Evolutionary conservation across 1,140 invertebrate species (phyloP), one percentile per base, ranked within the genome.

Genomic region (Aphaenogaster floridana): DNA sequence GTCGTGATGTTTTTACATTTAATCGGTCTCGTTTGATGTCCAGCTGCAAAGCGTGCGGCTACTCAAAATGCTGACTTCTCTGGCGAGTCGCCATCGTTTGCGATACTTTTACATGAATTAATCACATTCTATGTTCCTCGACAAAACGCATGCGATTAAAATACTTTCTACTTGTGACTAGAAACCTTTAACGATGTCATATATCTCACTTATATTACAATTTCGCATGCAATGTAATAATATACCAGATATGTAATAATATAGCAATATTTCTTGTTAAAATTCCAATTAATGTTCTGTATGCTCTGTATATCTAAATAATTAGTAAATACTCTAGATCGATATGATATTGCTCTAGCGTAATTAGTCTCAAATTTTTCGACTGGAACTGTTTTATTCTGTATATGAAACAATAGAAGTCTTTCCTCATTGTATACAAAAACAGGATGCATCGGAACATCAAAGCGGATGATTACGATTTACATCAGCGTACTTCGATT

Each of bases 141-240:
- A 57, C 54, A 59, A 72, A 72, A 74, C 36, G 28, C 17, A 34
- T n/a, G 42, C 17, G 21, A 72, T 83, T 42, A 36, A 57, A 72
- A 50, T 39, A 83, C 80, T 83, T 83, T 83, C 80, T 83, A 83
- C 42, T 61, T 72, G 45, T 39, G 13, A 52, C 9, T 45, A n/a
- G 17, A 61, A 71, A 45, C 39, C 15, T 45, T 54, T 57, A 9
- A 57, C 50, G 50, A 72, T 50, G 28, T 45, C 28, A 15, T 50
- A 36, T 61, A 34, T 3, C 48, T 59, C n/a, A 17, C 1, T 48
- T n/a, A 9, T 45, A 45, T 63, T 63, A n/a, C 63, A 42, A 78
- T 45, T 78, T 64, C 36, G 42, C n/a, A 36, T 21, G 48, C 15
- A 74, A 36, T 54, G 28, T 74, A 36, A 39, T 54, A 54, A 54